phyloP scores from a whole-genome alignment of 2,113 vertebrate genomes.

The Tenrec ecaudatus region DNA sequence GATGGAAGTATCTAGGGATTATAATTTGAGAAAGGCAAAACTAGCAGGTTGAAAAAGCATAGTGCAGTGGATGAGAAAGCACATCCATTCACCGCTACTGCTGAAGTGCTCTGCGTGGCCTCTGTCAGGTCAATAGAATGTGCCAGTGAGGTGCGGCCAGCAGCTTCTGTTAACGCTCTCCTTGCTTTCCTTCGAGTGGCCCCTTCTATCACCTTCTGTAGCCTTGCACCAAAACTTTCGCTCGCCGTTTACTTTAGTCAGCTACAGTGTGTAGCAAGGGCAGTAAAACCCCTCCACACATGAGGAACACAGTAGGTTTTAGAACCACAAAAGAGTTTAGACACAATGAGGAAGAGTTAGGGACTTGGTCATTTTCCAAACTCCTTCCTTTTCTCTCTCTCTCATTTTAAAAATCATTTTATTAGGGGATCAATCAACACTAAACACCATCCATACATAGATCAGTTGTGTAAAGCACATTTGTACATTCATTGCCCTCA shows the following conservation, averaged over 20 bases:
- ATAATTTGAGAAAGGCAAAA: conserved; percentile 42
- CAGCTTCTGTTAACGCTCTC: not conserved
- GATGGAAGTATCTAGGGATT: not conserved
- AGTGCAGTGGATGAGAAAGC: not conserved
- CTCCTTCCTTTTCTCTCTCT: not conserved
- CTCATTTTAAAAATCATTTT: too few relatives aligned
- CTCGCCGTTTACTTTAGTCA: not conserved
- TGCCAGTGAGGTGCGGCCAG: not conserved
- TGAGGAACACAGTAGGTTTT: not conserved
- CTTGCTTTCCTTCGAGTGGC: not conserved
- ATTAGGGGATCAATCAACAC: too few relatives aligned
- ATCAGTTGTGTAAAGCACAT: too few relatives aligned
- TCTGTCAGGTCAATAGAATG: not conserved
- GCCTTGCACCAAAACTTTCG: not conserved
- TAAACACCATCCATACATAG: too few relatives aligned
- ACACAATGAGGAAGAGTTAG: not conserved
- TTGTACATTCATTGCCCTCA: too few relatives aligned
- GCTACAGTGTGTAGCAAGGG: not conserved
- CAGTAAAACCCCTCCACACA: not conserved
- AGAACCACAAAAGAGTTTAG: not conserved
- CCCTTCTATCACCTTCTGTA: not conserved
- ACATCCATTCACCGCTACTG: not conserved
- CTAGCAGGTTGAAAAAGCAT: not conserved
- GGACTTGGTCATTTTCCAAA: not conserved
- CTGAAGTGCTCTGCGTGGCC: not conserved